Base-by-base conservation (phyloP, 2,797 vertebrate genomes). In the Alcedo quadribrachys region DNA sequence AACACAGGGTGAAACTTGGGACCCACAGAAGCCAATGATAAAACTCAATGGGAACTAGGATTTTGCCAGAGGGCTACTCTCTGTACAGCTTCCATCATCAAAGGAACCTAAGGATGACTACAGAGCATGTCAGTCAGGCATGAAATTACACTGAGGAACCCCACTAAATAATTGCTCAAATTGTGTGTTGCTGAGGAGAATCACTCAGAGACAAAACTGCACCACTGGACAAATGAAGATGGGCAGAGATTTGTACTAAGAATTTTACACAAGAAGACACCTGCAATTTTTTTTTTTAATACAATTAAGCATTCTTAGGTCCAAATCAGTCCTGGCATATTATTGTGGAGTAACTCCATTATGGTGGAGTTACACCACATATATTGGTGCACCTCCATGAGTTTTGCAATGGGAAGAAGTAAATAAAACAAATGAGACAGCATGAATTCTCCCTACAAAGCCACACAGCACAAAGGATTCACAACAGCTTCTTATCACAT, bases 141-240 rank as follows among this genome's bases (percentile, higher is more conserved):
- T 94, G 79, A 96, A 96, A 93, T 93, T 93, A 81, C 61, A 80
- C 46, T 60, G 76, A 90, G 60, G 43, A 94, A 70, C 63, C 60
- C 69, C 53, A 33, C 60, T 90, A 93, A 94, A 91, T 91, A 88
- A 93, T 89, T 90, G 69, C 46, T n/a, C 43, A 93, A 89, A 78
- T 22, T 84, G 63, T 51, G 53, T 53, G n/a, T 5, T 85, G 68
- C 58, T 63, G 84, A 35, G 35, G 54, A 82, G 32, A 69, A 45
- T 37, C 87, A 92, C 14, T 87, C 69, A 21, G 55, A 74, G 46
- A 65, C 32, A 11, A 68, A 92, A 80, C 35, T 75, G 30, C 53
- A 45, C 27, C 40, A 67, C 46, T 62, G 61, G 50, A 61, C 67
- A 76, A 32, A 87, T 19, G 70, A 70, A 84, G 79, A 68, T 21